A percentile compares a stretch with the other conserved stretches of the same genome.
Evolutionary conservation across 2,113 vertebrate genomes (phyloP).

Genomic region (Edolisoma coerulescens): DNA sequence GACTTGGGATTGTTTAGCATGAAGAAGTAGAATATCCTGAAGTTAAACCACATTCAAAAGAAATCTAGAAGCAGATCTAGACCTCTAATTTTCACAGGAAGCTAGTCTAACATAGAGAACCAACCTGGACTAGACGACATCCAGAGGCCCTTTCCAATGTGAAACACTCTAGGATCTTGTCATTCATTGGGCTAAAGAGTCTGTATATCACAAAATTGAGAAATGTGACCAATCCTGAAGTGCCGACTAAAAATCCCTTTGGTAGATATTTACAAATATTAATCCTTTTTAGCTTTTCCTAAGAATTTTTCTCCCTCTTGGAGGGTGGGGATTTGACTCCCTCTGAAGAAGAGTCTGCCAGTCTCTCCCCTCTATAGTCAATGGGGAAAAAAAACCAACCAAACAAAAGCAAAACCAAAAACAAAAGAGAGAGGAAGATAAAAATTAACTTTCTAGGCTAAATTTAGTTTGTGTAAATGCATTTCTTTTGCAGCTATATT

Average conservation of each 20-base stretch:
- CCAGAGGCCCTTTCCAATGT: not conserved
- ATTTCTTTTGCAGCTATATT: not conserved
- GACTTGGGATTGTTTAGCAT: not conserved
- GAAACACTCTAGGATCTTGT: not conserved
- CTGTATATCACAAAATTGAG: not conserved
- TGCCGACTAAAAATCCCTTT: rapidly evolving
- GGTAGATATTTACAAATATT: not conserved
- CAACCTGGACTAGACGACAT: not conserved
- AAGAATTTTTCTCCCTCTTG: not conserved
- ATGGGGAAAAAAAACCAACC: rapidly evolving
- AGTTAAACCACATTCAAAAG: not conserved
- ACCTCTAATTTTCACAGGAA: not conserved
- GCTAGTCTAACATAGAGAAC: not conserved
- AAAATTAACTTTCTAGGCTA: not conserved
- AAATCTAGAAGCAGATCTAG: not conserved
- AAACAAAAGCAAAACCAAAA: not conserved
- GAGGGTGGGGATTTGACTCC: not conserved
- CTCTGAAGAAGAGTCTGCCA: not conserved
- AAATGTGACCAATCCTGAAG: not conserved
- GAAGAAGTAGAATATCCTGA: not conserved
- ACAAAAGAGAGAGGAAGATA: not conserved
- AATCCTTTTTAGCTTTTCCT: not conserved
- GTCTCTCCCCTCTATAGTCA: not conserved
- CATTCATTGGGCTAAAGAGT: not conserved
- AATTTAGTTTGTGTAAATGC: not conserved